Evolutionary conservation across 37 sponge, comb jelly and placozoan species (phyloP), one percentile per base, ranked within the genome.

Genomic region (Aplysina aerophoba): DNA sequence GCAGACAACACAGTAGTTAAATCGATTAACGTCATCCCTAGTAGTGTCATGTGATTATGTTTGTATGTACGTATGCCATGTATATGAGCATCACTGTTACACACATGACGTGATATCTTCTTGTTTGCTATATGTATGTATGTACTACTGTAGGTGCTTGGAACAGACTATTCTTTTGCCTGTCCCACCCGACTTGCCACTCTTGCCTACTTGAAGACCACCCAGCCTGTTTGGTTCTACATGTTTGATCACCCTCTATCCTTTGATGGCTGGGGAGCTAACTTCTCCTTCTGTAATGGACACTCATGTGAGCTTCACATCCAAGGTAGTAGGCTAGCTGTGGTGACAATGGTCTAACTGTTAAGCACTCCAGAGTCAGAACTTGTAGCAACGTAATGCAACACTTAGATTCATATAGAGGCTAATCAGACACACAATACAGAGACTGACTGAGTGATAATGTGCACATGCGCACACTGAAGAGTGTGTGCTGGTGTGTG

Each of bases 151-250:
- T 50, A 92, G 92, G 83, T 82, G 0, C 27, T 86, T 17, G 89
- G 89, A 6, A 92, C 92, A 21, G 92, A 88, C 71, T 83, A 83
- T 80, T 83, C 62, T 0, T 92, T 92, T 61, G 75, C 54, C 3
- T 92, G 92, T 82, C 81, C 92, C 19, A 88, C 89, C 21, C 86
- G 89, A 53, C 54, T 88, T 79, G 87, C 89, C 30, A 74, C 83
- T 30, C 34, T 55, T 36, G 88, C 65, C 30, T 77, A 72, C n/a
- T 31, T 59, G 17, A 53, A 74, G 22, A 59, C 64, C 16, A 34
- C 31, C 0, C 41, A 81, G 22, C 89, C 84, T 4, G 83, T 74
- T n/a, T 92, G 86, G 84, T 0, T 65, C 31, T 92, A 92, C 61
- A 68, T 83, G 4, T 92, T 92, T 61, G 83, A 92, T 55, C 92